Evolutionary conservation across 2,888 invertebrate species (phyloP).

Genomic region (Andrena minutula): DNA sequence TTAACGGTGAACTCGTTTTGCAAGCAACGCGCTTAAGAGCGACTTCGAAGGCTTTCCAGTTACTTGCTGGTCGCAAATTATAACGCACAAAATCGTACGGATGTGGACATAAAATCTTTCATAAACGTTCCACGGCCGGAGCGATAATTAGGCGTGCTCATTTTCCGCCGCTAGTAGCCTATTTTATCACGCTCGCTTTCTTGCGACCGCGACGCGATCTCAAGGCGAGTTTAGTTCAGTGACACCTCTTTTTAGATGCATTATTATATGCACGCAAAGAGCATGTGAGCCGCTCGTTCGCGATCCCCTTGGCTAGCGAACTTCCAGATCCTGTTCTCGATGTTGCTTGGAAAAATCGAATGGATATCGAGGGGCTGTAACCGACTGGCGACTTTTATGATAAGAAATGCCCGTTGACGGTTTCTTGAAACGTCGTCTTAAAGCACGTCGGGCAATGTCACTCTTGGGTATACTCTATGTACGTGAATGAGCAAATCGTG

Average conservation of each 20-base stretch:
- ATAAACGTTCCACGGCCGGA: slow-evolving; percentile 3
- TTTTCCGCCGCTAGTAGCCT: slow-evolving; percentile 52
- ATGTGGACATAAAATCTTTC: slow-evolving; percentile 24
- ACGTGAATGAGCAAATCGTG: background rate
- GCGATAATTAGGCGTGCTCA: slow-evolving; percentile 37
- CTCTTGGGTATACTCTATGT: background rate
- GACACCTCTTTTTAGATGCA: slow-evolving; percentile 59
- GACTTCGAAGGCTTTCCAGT: background rate
- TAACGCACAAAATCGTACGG: slow-evolving; percentile 11
- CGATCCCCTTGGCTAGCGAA: slow-evolving; percentile 29
- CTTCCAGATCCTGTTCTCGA: slow-evolving; percentile 56
- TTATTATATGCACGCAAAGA: slow-evolving; percentile 62
- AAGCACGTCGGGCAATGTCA: background rate
- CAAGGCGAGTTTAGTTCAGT: slow-evolving; percentile 66
- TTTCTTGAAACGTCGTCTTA: background rate
- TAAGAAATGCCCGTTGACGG: slow-evolving; percentile 21
- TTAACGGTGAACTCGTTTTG: slow-evolving; percentile 36
- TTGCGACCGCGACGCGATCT: slow-evolving; percentile 47
- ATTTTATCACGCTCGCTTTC: slow-evolving; percentile 66
- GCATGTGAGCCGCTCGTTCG: slow-evolving; percentile 21
- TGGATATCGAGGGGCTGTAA: slow-evolving; percentile 4
- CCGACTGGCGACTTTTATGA: slow-evolving; percentile 28
- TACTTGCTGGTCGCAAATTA: background rate
- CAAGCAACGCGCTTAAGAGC: slow-evolving; percentile 22
- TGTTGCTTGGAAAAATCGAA: slow-evolving; percentile 46